Evolutionary conservation across 2,888 invertebrate genomes (phyloP), one percentile per base, ranked within the genome.

Genomic region (Lymantria dispar): DNA sequence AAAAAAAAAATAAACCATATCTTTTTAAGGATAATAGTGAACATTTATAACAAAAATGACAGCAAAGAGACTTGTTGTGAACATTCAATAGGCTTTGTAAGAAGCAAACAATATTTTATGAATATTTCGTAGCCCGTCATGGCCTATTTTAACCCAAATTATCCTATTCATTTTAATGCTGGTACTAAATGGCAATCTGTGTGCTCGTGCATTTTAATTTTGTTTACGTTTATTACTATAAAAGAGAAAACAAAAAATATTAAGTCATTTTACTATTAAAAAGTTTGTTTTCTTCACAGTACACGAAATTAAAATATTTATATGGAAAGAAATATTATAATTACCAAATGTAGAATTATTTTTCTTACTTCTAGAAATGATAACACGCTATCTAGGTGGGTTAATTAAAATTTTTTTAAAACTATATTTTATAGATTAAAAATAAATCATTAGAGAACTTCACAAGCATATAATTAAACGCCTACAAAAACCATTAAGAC

Each of bases 161-260:
- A 72, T 71, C 64, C 73, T 52, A 68, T 74, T 72, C 56, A 43
- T 47, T 68, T 72, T 70, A 73, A 76, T 67, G 74, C 52, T 31
- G 46, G 47, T 49, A 57, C 59, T 66, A 55, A 70, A 55, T 58
- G 58, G 54, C 56, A 65, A 65, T 68, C 55, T 64, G 61, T 66
- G 58, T 50, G 33, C 31, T 48, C 49, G 58, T 41, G 48, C 47
- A 58, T 63, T 64, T 60, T 49, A 59, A 62, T 58, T 59, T 60
- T 47, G 45, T 47, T 58, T 58, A 50, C 41, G 33, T 33, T 33
- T 10, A 30, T 30, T 30, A 7, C 30, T 8, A 33, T 33, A 33
- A 33, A 8, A 5, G 1, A 3, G 33, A 22, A 22, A 22, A 22
- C 3, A 5, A 22, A 22, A 22, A 3, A 33, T 33, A 10, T 33